Evolutionary conservation across 2,797 vertebrate genomes (phyloP).

Genomic region (Gymnothorax javanicus): DNA sequence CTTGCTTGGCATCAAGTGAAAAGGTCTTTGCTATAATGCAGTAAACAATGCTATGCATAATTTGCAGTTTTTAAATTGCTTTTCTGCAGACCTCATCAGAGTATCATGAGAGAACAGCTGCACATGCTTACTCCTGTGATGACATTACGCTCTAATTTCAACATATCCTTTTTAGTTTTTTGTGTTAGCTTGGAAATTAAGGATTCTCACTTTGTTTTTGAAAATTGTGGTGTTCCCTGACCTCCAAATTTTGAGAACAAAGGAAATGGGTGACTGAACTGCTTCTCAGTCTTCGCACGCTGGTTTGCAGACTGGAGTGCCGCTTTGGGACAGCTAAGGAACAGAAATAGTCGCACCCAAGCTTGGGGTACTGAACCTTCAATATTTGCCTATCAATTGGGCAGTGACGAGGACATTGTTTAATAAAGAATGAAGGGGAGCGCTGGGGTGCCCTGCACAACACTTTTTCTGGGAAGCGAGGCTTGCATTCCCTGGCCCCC

Average conservation of each 20-base stretch:
- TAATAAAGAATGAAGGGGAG: conserved; percentile 3
- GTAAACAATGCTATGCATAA: background rate
- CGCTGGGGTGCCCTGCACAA: background rate
- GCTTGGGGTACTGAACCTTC: conserved; percentile 8
- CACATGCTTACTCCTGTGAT: background rate
- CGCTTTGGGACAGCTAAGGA: background rate
- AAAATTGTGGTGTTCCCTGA: background rate
- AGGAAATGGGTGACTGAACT: background rate
- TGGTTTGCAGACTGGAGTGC: background rate
- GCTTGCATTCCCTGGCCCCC: conserved; percentile 38
- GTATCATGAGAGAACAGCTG: background rate
- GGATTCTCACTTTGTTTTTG: background rate
- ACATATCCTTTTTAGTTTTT: background rate
- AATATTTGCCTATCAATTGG: conserved; percentile 20
- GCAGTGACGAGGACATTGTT: conserved; percentile 7
- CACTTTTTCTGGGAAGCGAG: conserved; percentile 19
- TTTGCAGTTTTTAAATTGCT: background rate
- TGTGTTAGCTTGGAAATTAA: background rate
- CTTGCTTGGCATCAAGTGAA: background rate
- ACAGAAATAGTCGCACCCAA: background rate
- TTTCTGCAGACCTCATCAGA: background rate
- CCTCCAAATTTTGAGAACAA: conserved; percentile 1
- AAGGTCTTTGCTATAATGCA: background rate
- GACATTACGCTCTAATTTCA: background rate
- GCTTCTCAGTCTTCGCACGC: background rate